Base-by-base conservation (phyloP, 64 coral and sea anemone species). In the Montipora foliosa region DNA sequence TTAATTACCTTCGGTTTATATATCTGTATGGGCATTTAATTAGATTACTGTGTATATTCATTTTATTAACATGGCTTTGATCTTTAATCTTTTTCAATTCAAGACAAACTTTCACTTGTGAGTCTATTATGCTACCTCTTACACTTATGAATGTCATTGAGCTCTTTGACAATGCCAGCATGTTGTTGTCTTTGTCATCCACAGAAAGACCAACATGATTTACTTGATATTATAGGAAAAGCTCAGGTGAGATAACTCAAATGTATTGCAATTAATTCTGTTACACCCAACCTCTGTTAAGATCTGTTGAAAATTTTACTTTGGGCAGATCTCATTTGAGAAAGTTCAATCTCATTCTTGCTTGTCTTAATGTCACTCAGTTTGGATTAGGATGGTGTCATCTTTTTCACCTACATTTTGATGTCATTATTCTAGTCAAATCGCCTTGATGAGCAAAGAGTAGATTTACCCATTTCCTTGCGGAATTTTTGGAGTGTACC, bases 371-470 rank as follows among this genome's bases (percentile, higher is more conserved):
- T 68, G 8, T 4, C 4, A 17, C 14, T 68, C 64, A 68, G 12
- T 5, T 15, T 15, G 53, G 53, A 57, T 68, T 4, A 17, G 16
- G 16, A 8, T 68, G 64, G 12, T 17, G 37, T 68, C 17, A 16
- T 17, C 12, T 68, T 68, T 68, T 17, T 68, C 10, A 8, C 64
- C 12, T 11, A 6, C 11, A 57, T 8, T 17, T 68, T 53, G 8
- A 60, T 44, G 7, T 79, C 13, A 47, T 46, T 81, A 57, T 57
- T 11, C 53, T 17, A 90, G 92, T 79, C 84, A 57, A 87, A 93
- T 74, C 92, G 92, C 47, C 49, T 93, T 17, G 60, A 93, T 25
- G 83, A 88, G 67, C 92, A 93, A 62, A 77, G 92, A 25, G 76
- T 45, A 88, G 82, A 93, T 6, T 44, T 87, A 16, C 91, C 91